Conservation (phyloP, 2,888 invertebrate species). For the Watsonalla binaria region DNA sequence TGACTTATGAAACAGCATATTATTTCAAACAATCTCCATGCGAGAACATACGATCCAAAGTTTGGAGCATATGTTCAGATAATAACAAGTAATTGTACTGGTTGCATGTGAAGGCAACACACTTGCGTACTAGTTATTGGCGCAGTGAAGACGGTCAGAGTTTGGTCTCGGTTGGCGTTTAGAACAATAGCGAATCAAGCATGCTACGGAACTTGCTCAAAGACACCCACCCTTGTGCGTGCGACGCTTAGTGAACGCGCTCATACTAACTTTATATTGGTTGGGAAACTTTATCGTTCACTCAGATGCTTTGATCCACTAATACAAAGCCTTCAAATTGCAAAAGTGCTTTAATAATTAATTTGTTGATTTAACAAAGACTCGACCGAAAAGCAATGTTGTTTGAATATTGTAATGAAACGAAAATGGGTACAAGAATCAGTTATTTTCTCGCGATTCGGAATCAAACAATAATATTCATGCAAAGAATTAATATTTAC, state of each 20-base stretch:
- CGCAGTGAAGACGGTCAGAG: slow-evolving; percentile 54
- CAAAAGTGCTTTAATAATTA: slow-evolving; percentile 11
- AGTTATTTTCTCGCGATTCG: slow-evolving; percentile 36
- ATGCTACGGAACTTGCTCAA: slow-evolving; percentile 73
- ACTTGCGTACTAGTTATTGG: slow-evolving; percentile 54
- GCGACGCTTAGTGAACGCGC: slow-evolving; percentile 63
- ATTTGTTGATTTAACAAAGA: no score
- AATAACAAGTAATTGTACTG: slow-evolving; percentile 65
- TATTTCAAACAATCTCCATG: slow-evolving; percentile 20
- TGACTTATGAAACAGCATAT: slow-evolving; percentile 15
- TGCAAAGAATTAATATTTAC: slow-evolving; percentile 34
- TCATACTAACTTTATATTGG: slow-evolving; percentile 72
- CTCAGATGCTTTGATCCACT: slow-evolving; percentile 39
- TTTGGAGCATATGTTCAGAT: slow-evolving; percentile 59
- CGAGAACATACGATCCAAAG: slow-evolving; percentile 51
- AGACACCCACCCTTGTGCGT: slow-evolving; percentile 70
- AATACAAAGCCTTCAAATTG: slow-evolving; percentile 24
- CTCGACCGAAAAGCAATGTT: slow-evolving; percentile 5
- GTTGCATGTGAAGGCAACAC: slow-evolving; percentile 52
- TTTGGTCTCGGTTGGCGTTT: slow-evolving; percentile 57
- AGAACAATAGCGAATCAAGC: slow-evolving; percentile 75
- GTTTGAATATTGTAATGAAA: slow-evolving; percentile 14
- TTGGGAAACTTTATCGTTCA: slow-evolving; percentile 63
- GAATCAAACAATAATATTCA: slow-evolving; percentile 49
- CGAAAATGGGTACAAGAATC: slow-evolving; percentile 25